Percentiles rank a stretch among this genome's conserved stretches.
Conservation (phyloP, 2,797 vertebrate species). For the Staurois parvus region DNA sequence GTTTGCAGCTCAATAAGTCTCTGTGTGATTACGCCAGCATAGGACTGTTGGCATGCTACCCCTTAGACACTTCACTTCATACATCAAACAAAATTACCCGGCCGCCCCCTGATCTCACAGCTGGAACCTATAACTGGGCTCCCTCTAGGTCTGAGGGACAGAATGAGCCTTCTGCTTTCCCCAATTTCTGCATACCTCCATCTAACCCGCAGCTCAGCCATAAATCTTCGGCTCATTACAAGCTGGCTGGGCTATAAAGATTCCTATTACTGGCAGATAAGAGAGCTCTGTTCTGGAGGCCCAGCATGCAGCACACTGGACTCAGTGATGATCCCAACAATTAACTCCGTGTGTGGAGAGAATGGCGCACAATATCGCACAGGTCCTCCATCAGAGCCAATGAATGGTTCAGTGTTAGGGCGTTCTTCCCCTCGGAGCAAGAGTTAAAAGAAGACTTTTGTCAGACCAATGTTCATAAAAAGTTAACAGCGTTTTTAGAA, state of each 20-base stretch:
- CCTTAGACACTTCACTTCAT: slow-evolving; percentile 55
- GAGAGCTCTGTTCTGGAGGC: slow-evolving; percentile 72
- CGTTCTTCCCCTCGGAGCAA: not conserved
- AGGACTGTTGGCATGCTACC: slow-evolving; percentile 48
- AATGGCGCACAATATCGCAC: not conserved
- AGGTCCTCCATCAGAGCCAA: too few relatives aligned
- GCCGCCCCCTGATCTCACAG: slow-evolving; percentile 17
- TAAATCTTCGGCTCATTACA: slow-evolving; percentile 67
- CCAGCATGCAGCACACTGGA: slow-evolving; percentile 63
- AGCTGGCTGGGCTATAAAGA: slow-evolving; percentile 68
- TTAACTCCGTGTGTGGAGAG: slow-evolving; percentile 47
- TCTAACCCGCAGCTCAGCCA: slow-evolving; percentile 68
- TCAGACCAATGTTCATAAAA: slow-evolving; percentile 3
- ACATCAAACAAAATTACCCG: slow-evolving; percentile 51
- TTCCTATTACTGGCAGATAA: slow-evolving; percentile 73
- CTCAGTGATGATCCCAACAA: slow-evolving; percentile 37
- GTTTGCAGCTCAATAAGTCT: slow-evolving; percentile 33
- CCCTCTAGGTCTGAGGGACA: slow-evolving; percentile 62
- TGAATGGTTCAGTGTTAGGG: too few relatives aligned
- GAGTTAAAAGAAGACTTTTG: slow-evolving; percentile 17
- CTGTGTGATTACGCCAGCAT: slow-evolving; percentile 34
- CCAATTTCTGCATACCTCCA: slow-evolving; percentile 65
- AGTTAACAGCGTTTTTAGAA: not conserved
- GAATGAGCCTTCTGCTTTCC: slow-evolving; percentile 42
- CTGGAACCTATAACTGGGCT: slow-evolving; percentile 61